phyloP scores from a whole-genome alignment of 2,113 vertebrate species.

The Podilymbus podiceps region DNA sequence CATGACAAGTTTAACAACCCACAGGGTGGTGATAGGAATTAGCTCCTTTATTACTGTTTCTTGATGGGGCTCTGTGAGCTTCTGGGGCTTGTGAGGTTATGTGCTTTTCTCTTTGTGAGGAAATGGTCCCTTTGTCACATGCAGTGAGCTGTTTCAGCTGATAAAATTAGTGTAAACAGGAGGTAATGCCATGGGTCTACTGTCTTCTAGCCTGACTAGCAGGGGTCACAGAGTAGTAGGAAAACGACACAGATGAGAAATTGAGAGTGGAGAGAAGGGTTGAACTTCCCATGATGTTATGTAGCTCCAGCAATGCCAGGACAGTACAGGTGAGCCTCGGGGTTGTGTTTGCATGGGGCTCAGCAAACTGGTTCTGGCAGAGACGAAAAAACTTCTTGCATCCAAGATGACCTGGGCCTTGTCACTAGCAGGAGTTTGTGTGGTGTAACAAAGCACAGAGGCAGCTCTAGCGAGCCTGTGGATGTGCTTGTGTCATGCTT shows the following conservation, averaged over 20 bases:
- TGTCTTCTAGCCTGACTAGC: not conserved
- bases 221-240: not conserved
- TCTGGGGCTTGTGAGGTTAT: not conserved
- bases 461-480: too few relatives aligned
- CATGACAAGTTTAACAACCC: not conserved
- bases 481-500: too few relatives aligned
- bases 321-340: not conserved
- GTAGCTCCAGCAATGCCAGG: not conserved
- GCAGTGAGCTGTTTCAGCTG: not conserved
- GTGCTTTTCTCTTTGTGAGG: not conserved
- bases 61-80: not conserved
- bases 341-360: fast-evolving
- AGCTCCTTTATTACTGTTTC: not conserved
- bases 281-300: too few relatives aligned
- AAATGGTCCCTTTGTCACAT: not conserved
- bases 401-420: not conserved
- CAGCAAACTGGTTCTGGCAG: not conserved
- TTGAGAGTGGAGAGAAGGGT: not conserved
- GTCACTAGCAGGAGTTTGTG: not conserved
- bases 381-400: not conserved
- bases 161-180: not conserved
- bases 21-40: not conserved
- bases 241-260: not conserved
- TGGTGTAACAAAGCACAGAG: not conserved
- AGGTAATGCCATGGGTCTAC: not conserved